phyloP scores from a whole-genome alignment of 2,888 invertebrate species.

The Drosophila subsilvestris region DNA sequence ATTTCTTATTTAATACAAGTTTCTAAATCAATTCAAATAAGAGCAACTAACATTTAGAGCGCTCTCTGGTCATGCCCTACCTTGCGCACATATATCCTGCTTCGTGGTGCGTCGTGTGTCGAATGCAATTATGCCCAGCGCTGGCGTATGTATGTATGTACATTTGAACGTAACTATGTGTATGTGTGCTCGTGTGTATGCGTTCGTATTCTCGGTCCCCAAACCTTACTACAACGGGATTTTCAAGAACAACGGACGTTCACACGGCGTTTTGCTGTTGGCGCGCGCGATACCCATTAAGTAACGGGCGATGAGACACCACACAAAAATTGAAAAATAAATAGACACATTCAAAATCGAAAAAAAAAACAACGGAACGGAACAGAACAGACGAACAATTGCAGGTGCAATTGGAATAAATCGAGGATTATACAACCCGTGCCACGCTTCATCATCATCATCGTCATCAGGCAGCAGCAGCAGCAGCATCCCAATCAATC shows the following conservation, averaged over 20 bases:
- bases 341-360: neutral
- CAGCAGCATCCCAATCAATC: neutral
- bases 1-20: too few species aligned
- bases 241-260: constrained; percentile 76
- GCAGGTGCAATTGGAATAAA: neutral
- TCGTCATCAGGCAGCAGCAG: neutral
- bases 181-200: constrained; percentile 16
- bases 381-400: neutral
- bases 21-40: neutral
- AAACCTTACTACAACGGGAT: constrained; percentile 76
- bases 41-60: neutral
- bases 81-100: neutral
- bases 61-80: neutral
- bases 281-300: constrained; percentile 69
- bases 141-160: too few species aligned
- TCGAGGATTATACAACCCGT: neutral
- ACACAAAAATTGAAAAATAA: constrained; percentile 30
- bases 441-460: neutral
- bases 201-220: constrained; percentile 62
- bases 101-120: constrained; percentile 25
- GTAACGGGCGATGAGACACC: constrained; percentile 54
- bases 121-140: constrained; percentile 48
- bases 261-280: constrained; percentile 58
- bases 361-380: neutral
- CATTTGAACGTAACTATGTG: constrained; percentile 7